Evolutionary conservation across 2,888 invertebrate species (phyloP).

Genomic region (Conchocele bisecta): DNA sequence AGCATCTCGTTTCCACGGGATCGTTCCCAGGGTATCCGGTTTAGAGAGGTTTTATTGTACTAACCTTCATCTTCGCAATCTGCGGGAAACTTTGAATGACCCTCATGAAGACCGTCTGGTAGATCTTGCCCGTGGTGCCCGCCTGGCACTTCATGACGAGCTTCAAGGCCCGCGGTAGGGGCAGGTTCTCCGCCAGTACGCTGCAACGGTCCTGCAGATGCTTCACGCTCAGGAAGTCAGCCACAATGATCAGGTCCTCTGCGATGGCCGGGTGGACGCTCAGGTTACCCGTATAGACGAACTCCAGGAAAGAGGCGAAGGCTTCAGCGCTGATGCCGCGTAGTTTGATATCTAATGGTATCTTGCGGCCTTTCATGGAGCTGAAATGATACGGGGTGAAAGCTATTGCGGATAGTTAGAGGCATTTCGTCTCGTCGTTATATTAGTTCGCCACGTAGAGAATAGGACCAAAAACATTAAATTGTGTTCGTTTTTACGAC

Average conservation of each 20-base stretch:
- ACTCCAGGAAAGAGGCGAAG: constrained; percentile 68
- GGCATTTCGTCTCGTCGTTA: too few relatives aligned
- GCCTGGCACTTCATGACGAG: constrained; percentile 46
- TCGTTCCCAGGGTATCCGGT: too few relatives aligned
- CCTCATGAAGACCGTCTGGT: background rate
- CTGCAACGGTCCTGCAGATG: constrained; percentile 39
- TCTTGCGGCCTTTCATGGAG: constrained; percentile 33
- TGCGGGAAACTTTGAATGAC: background rate
- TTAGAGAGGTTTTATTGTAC: too few relatives aligned
- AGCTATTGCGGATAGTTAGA: too few relatives aligned
- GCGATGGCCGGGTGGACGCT: constrained; percentile 55
- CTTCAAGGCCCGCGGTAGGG: constrained; percentile 52
- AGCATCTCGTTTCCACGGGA: too few relatives aligned
- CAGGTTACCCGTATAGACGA: constrained; percentile 64
- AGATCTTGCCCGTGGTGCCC: constrained; percentile 14
- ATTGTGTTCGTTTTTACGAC: too few relatives aligned
- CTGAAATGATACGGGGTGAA: too few relatives aligned
- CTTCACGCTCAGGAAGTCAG: constrained; percentile 60
- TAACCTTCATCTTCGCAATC: background rate
- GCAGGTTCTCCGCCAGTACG: constrained; percentile 45
- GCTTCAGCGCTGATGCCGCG: constrained; percentile 61
- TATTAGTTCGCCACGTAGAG: too few relatives aligned
- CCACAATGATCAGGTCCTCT: constrained; percentile 60
- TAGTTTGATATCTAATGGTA: constrained; percentile 63
- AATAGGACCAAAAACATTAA: too few relatives aligned